Conservation (phyloP, 2,797 vertebrate genomes). For the Myoxocephalus aenaeus region DNA sequence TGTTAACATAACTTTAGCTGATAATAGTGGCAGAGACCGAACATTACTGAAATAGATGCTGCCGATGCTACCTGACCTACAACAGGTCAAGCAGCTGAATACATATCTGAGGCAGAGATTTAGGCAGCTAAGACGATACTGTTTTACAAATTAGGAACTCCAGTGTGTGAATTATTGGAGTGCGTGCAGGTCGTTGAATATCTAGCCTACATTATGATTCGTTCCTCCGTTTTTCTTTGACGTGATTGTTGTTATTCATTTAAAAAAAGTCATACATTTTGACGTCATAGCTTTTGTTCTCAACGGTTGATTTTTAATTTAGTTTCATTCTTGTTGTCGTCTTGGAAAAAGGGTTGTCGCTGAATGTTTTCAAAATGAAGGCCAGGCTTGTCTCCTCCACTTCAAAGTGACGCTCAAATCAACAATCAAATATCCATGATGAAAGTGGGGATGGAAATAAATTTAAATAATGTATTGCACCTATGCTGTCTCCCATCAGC, state of each 20-base stretch:
- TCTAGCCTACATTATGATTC: too few species aligned
- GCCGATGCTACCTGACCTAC: too few species aligned
- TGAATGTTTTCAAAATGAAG: background rate
- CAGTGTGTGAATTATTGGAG: background rate
- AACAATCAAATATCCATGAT: background rate
- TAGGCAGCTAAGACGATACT: background rate
- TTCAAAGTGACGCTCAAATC: background rate
- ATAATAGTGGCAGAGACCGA: too few species aligned
- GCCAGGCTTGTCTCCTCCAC: background rate
- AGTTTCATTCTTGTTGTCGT: background rate
- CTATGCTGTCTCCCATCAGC: background rate
- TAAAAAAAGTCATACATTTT: background rate
- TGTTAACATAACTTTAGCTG: too few species aligned
- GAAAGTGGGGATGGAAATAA: background rate
- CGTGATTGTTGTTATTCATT: background rate
- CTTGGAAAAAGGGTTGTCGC: background rate
- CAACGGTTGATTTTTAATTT: background rate
- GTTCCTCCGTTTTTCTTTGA: background rate
- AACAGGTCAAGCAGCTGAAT: too few species aligned
- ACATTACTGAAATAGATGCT: too few species aligned
- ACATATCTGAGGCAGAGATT: background rate
- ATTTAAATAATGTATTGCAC: background rate
- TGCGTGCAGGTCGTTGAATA: background rate
- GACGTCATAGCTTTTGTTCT: background rate
- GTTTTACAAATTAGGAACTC: background rate